Conservation (phyloP, 2,797 vertebrate genomes). For the Rhinoraja longicauda region DNA sequence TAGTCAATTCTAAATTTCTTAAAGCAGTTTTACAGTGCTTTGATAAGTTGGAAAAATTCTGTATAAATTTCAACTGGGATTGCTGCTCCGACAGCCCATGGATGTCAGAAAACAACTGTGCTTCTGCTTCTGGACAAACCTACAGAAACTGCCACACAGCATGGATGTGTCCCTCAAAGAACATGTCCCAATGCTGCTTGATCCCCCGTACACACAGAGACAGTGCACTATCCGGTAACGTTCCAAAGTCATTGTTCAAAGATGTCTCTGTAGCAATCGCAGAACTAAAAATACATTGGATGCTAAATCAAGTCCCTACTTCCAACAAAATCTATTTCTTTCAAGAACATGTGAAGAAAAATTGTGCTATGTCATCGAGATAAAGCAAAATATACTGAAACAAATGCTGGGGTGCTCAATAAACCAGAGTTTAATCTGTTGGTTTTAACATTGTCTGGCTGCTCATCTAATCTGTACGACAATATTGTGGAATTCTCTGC, state of each 20-base stretch:
- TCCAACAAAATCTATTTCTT: background rate
- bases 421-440: background rate
- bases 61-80: background rate
- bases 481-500: no score
- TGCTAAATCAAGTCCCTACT: background rate
- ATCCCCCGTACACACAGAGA: background rate
- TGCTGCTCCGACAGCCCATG: no score
- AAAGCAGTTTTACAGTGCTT: no score
- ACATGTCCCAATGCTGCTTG: background rate
- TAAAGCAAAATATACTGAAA: background rate
- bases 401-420: background rate
- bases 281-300: background rate
- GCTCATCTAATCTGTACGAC: background rate
- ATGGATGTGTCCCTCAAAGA: background rate
- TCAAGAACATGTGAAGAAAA: background rate
- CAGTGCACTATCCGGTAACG: background rate
- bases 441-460: background rate
- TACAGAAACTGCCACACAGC: background rate
- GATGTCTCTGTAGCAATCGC: background rate
- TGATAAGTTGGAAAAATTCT: no score
- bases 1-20: no score
- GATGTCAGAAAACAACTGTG: background rate
- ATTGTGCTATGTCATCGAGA: background rate
- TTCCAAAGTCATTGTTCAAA: background rate
- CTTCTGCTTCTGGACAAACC: background rate